Percentiles rank a stretch among this genome's conserved stretches.
Evolutionary conservation across 2,888 invertebrate genomes (phyloP).

Genomic region (Cataglyphis rosenhaueri): DNA sequence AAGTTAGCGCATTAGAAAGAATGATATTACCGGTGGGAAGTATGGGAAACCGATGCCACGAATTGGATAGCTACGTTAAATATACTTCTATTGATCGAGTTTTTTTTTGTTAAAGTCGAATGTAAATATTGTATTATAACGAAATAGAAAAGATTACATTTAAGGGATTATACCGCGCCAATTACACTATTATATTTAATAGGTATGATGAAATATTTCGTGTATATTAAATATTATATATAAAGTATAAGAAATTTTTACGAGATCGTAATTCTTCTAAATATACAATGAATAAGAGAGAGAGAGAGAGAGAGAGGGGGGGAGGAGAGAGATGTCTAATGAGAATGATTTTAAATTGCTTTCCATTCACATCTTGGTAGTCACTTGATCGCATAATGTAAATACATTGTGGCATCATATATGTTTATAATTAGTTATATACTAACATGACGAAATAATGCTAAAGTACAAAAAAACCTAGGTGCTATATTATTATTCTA

Average conservation of each 20-base stretch:
- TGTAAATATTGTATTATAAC: conserved; percentile 83
- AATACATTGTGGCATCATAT: conserved; percentile 81
- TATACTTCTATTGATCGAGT: conserved; percentile 76
- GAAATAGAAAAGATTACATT: conserved; percentile 63
- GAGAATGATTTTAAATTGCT: conserved; percentile 71
- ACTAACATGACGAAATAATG: conserved; percentile 84
- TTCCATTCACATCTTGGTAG: conserved; percentile 79
- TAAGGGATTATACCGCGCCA: conserved; percentile 75
- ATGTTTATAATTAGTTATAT: conserved; percentile 78
- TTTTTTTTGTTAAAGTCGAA: conserved; percentile 75
- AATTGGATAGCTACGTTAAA: conserved; percentile 62
- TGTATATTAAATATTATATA: conserved; percentile 77
- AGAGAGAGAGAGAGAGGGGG: conserved; percentile 27
- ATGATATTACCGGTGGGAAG: conserved; percentile 29
- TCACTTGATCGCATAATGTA: conserved; percentile 82
- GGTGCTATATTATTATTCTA: conserved; percentile 85
- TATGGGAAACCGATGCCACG: conserved; percentile 46
- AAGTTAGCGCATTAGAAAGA: conserved; percentile 17
- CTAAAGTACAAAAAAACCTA: conserved; percentile 85
- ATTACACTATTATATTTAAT: conserved; percentile 75
- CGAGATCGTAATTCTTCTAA: conserved; percentile 62
- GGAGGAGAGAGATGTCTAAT: background rate
- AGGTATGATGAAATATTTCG: conserved; percentile 73
- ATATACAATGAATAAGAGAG: conserved; percentile 60
- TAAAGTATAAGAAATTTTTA: conserved; percentile 69